Evolutionary conservation across 2,797 vertebrate species (phyloP).

Genomic region (Crocidura indochinensis): DNA sequence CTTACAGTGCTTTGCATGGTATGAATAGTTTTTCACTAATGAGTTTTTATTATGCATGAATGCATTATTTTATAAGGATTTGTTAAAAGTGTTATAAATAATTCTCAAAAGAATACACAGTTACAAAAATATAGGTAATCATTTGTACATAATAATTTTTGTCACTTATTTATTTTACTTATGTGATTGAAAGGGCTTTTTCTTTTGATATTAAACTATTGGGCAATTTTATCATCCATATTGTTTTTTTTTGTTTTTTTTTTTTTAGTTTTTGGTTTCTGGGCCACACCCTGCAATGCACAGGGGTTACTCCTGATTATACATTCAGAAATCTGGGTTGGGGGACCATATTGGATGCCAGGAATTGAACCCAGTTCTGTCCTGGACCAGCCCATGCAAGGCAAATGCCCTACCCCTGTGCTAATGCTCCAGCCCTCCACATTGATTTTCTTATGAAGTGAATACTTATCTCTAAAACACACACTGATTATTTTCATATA

Average conservation of each 20-base stretch:
- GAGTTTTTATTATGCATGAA: background rate
- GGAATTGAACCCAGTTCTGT: no score
- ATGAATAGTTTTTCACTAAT: background rate
- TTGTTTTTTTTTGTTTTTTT: constrained; percentile 11
- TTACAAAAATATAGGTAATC: background rate
- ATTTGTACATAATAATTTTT: background rate
- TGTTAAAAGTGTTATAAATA: constrained; percentile 6
- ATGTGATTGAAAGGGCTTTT: background rate
- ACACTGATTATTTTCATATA: background rate
- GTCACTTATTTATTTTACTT: constrained; percentile 20
- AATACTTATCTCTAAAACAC: background rate
- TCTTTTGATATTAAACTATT: background rate
- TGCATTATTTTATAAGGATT: background rate
- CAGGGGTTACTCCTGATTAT: no score
- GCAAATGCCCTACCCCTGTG: no score
- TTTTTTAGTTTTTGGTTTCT: no score
- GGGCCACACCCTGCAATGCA: no score
- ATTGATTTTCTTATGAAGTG: constrained; percentile 49
- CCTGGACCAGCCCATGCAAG: no score
- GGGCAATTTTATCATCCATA: background rate
- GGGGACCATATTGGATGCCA: no score
- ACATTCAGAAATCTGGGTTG: no score
- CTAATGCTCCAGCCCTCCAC: no score
- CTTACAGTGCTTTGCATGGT: background rate
- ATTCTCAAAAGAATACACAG: background rate